Percentiles rank a stretch among this genome's conserved stretches.
phyloP scores from a whole-genome alignment of 1,140 invertebrate species.

The Drosophila dunni region DNA sequence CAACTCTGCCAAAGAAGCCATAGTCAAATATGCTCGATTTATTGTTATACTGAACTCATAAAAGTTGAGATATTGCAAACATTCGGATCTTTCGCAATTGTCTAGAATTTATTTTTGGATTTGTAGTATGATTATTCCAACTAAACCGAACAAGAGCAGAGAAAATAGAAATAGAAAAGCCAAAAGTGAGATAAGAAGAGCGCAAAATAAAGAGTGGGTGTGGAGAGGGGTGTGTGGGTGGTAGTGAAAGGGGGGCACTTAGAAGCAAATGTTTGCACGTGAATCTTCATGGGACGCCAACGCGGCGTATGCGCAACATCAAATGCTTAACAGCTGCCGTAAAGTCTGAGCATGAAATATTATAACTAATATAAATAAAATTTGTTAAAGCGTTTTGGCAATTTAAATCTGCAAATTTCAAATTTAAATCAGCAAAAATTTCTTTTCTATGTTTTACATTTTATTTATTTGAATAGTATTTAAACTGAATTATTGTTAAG shows the following conservation, averaged over 20 bases:
- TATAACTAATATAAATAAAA: conserved; percentile 55
- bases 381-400: conserved; percentile 7
- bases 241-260: conserved; percentile 6
- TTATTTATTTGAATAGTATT: conserved; percentile 13
- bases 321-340: conserved; percentile 65
- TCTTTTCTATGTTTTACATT: neutral
- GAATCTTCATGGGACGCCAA: conserved; percentile 47
- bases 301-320: conserved; percentile 60
- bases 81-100: conserved; percentile 36
- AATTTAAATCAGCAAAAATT: neutral
- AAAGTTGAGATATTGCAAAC: conserved; percentile 43
- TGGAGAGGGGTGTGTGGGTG: neutral
- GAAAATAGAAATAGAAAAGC: conserved; percentile 6
- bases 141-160: conserved; percentile 1
- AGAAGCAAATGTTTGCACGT: conserved; percentile 51
- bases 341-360: conserved; percentile 46
- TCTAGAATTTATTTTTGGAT: conserved; percentile 44
- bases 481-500: neutral
- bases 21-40: conserved; percentile 21
- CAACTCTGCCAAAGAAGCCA: neutral
- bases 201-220: neutral
- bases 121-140: conserved; percentile 24
- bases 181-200: neutral
- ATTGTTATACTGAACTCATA: conserved; percentile 13
- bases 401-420: neutral